Percentiles rank a stretch among this genome's conserved stretches.
Conservation (phyloP, 2,888 invertebrate species). For the Trissoscelio sp. region DNA sequence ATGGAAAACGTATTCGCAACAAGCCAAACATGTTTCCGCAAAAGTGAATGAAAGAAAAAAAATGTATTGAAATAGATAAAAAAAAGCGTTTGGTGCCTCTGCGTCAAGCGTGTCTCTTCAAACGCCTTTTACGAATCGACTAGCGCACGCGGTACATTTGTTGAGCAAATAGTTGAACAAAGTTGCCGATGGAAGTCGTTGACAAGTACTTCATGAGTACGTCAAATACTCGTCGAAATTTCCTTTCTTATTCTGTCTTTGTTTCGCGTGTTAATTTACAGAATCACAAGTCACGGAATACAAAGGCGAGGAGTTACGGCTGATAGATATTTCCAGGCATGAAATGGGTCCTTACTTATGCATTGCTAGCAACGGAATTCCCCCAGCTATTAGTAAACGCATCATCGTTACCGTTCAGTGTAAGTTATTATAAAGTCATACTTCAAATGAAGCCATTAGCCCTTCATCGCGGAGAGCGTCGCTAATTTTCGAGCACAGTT, state of each 20-base stretch:
- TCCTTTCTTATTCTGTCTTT: conserved; percentile 50
- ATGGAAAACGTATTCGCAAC: background rate
- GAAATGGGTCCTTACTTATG: conserved; percentile 97
- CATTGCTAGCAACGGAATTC: conserved; percentile 94
- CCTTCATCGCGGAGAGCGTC: conserved; percentile 30
- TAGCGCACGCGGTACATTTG: conserved; percentile 28
- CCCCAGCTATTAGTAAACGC: conserved; percentile 94
- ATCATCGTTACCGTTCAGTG: conserved; percentile 95
- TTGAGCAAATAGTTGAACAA: conserved; percentile 52
- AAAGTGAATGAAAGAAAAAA: conserved; percentile 3
- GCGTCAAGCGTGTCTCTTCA: conserved; percentile 18
- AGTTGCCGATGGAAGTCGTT: conserved; percentile 38
- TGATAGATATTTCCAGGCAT: conserved; percentile 92
- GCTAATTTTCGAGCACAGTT: conserved; percentile 44
- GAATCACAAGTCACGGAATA: conserved; percentile 85
- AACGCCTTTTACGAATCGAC: conserved; percentile 49
- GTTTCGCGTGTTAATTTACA: conserved; percentile 54
- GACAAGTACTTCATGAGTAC: conserved; percentile 41
- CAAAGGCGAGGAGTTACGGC: conserved; percentile 90
- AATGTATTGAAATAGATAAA: conserved; percentile 9
- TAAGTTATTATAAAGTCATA: conserved; percentile 85
- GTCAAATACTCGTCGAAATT: conserved; percentile 39
- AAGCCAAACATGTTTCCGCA: background rate
- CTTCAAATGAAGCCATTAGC: conserved; percentile 52
- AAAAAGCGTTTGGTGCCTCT: too few relatives aligned